Conservation (phyloP, 2,888 invertebrate species). For the Plemyria rubiginata region DNA sequence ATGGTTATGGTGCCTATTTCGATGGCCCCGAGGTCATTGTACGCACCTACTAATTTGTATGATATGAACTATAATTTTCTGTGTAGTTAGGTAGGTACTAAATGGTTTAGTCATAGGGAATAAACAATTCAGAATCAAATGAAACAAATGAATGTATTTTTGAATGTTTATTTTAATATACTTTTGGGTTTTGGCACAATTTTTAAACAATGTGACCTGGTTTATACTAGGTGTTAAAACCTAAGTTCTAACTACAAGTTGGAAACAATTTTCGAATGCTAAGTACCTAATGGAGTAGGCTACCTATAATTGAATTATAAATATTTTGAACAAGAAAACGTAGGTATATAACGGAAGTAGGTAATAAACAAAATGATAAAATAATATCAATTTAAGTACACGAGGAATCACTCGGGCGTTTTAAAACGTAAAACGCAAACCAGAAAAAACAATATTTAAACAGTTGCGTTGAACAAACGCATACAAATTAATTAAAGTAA, state of each 20-base stretch:
- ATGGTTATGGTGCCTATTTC: no score
- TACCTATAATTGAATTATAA: constrained; percentile 43
- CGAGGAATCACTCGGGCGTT: constrained; percentile 41
- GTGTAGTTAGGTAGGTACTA: no score
- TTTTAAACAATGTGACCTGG: constrained; percentile 83
- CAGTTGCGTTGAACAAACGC: constrained; percentile 12
- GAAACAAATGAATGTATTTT: constrained; percentile 59
- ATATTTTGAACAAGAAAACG: constrained; percentile 50
- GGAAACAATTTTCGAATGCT: constrained; percentile 65
- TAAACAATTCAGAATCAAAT: constrained; percentile 5
- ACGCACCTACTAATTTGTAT: no score
- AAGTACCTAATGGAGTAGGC: constrained; percentile 47
- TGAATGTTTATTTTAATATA: constrained; percentile 80
- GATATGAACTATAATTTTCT: no score
- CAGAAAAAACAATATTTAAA: constrained; percentile 37
- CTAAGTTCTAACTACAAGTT: constrained; percentile 77
- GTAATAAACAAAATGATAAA: constrained; percentile 43
- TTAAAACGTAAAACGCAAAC: constrained; percentile 35
- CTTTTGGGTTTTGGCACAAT: constrained; percentile 85
- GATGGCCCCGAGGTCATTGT: no score
- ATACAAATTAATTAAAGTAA: constrained; percentile 28
- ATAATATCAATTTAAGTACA: constrained; percentile 49
- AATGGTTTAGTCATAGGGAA: background rate
- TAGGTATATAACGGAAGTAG: constrained; percentile 39
- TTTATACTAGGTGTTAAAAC: constrained; percentile 80